Evolutionary conservation across 1,140 invertebrate species (phyloP).

Genomic region (Zaprionus davidi): DNA sequence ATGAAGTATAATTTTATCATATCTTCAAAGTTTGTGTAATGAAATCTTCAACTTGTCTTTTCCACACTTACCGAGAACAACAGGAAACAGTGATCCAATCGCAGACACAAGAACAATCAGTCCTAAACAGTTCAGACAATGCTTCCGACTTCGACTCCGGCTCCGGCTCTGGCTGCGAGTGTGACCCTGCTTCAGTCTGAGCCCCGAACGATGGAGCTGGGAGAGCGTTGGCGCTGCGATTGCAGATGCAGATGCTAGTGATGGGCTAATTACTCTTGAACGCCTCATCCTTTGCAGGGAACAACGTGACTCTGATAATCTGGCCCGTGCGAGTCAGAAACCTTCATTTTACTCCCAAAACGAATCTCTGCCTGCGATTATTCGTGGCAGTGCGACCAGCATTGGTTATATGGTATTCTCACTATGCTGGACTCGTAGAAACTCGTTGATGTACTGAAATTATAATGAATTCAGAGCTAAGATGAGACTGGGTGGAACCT

Average conservation of each 20-base stretch:
- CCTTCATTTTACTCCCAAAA: constrained; percentile 60
- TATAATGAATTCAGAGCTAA: background rate
- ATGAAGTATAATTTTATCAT: too few relatives aligned
- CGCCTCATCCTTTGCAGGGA: constrained; percentile 78
- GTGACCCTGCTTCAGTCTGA: background rate
- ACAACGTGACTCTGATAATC: constrained; percentile 65
- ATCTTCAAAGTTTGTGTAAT: too few relatives aligned
- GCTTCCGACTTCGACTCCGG: background rate
- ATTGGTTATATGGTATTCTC: background rate
- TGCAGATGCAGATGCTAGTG: constrained; percentile 60
- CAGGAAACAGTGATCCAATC: constrained; percentile 52
- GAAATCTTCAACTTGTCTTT: background rate
- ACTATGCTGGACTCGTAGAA: background rate
- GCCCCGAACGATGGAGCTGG: constrained; percentile 8
- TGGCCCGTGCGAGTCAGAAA: constrained; percentile 59
- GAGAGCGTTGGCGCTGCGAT: constrained; percentile 44
- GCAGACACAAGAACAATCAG: constrained; percentile 52
- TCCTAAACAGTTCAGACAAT: constrained; percentile 40
- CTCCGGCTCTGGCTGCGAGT: background rate
- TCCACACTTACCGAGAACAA: constrained; percentile 52
- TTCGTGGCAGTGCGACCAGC: constrained; percentile 13
- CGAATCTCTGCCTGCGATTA: constrained; percentile 10
- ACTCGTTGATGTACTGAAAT: constrained; percentile 2
- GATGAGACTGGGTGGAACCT: background rate
- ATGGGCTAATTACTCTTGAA: constrained; percentile 53